A percentile compares a stretch with the other conserved stretches of the same genome.
phyloP scores from a whole-genome alignment of 2,113 vertebrate genomes.

The Trogon surrucura region DNA sequence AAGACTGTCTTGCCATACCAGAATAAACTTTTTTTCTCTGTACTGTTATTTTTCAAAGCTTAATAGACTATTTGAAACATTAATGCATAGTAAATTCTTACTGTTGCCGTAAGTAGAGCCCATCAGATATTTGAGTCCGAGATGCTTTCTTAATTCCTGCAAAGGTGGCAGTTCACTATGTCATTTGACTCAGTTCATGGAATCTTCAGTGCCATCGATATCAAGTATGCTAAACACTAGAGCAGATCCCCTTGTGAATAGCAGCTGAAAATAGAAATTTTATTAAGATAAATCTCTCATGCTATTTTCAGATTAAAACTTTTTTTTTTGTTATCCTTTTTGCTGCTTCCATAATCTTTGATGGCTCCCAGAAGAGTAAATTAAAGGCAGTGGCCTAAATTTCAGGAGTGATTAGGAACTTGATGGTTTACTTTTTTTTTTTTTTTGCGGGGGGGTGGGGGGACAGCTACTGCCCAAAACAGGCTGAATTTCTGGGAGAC shows the following conservation, averaged over 20 bases:
- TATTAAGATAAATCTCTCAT: conserved; percentile 24
- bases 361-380: not conserved
- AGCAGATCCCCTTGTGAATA: not conserved
- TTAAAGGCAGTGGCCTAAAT: not conserved
- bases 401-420: not conserved
- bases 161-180: not conserved
- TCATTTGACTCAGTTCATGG: conserved; percentile 12
- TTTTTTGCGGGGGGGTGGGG: too few relatives aligned
- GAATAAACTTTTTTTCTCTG: conserved; percentile 10
- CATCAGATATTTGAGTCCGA: not conserved
- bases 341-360: conserved; percentile 27
- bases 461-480: not conserved
- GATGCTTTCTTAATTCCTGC: not conserved
- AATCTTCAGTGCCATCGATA: not conserved
- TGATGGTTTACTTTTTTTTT: not conserved
- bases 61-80: conserved; percentile 14
- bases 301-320: conserved; percentile 12
- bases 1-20: not conserved
- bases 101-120: not conserved
- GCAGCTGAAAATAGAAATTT: conserved; percentile 23
- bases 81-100: conserved; percentile 3
- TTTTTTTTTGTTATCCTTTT: conserved; percentile 3
- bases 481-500: not conserved
- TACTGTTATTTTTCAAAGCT: not conserved
- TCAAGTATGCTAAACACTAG: conserved; percentile 9